Percentiles rank a stretch among this genome's conserved stretches.
phyloP scores from a whole-genome alignment of 2,888 invertebrate species.

The Andrena camellia region DNA sequence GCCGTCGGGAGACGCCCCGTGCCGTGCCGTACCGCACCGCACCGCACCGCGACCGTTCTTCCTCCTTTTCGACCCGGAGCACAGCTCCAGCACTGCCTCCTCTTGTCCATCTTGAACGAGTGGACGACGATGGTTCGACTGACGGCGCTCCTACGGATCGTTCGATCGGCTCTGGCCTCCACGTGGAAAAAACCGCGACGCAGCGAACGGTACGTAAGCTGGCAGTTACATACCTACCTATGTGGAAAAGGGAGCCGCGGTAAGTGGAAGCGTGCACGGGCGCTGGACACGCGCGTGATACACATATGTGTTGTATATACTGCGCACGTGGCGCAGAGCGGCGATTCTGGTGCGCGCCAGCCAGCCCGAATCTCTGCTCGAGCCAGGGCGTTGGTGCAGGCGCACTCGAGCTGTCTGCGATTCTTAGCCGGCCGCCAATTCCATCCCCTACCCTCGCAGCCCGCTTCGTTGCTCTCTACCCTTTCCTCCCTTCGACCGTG shows the following conservation, averaged over 20 bases:
- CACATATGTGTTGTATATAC: neutral
- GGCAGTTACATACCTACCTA: neutral
- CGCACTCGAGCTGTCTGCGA: constrained; percentile 42
- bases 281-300: neutral
- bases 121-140: constrained; percentile 20
- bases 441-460: constrained; percentile 13
- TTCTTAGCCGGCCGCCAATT: constrained; percentile 47
- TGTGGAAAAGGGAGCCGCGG: too few species aligned
- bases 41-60: neutral
- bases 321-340: constrained; percentile 58
- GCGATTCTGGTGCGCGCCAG: constrained; percentile 49
- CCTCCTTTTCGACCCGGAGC: neutral
- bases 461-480: constrained; percentile 25
- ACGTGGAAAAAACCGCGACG: constrained; percentile 17
- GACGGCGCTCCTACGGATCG: constrained; percentile 13
- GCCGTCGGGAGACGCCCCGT: constrained; percentile 52
- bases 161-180: constrained; percentile 29
- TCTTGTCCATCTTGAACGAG: neutral
- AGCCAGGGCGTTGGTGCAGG: constrained; percentile 47
- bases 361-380: constrained; percentile 36
- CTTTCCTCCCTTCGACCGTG: constrained; percentile 21
- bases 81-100: neutral
- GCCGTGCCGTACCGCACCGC: neutral
- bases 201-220: constrained; percentile 35
- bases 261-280: neutral